Conservation (phyloP, 2,888 invertebrate genomes). For the Synanthedon myopaeformis region DNA sequence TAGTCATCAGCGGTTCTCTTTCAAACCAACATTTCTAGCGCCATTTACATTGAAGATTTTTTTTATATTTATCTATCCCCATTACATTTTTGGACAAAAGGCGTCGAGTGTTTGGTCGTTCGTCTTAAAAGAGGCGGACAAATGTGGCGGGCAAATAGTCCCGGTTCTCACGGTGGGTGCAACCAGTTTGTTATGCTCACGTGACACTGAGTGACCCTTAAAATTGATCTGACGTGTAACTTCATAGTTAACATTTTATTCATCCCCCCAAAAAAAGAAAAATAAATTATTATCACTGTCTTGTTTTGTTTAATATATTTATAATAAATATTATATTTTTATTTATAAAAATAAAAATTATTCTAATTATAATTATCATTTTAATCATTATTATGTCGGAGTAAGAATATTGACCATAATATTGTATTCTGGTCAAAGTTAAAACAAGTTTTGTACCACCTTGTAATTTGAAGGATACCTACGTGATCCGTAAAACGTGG, state of each 20-base stretch:
- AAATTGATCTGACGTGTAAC: neutral
- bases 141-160: constrained; percentile 50
- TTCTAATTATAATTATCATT: too few species aligned
- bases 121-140: constrained; percentile 41
- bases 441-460: too few species aligned
- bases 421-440: too few species aligned
- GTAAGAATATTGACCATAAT: too few species aligned
- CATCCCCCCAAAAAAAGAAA: too few species aligned
- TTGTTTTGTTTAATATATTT: too few species aligned
- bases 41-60: constrained; percentile 37
- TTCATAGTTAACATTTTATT: neutral
- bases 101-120: constrained; percentile 59
- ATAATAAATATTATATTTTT: too few species aligned
- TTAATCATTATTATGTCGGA: too few species aligned
- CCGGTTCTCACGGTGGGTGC: constrained; percentile 46
- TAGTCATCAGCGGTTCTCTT: neutral
- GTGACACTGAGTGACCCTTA: constrained; percentile 21
- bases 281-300: too few species aligned
- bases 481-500: neutral
- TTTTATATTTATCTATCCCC: constrained; percentile 60
- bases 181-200: constrained; percentile 14
- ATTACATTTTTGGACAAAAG: constrained; percentile 67
- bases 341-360: too few species aligned
- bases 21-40: constrained; percentile 28
- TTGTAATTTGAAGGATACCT: too few species aligned